Percentiles rank a stretch among this genome's conserved stretches.
Conservation (phyloP, 37 sponge, comb jelly and placozoan genomes). For the Bolinopsis microptera region DNA sequence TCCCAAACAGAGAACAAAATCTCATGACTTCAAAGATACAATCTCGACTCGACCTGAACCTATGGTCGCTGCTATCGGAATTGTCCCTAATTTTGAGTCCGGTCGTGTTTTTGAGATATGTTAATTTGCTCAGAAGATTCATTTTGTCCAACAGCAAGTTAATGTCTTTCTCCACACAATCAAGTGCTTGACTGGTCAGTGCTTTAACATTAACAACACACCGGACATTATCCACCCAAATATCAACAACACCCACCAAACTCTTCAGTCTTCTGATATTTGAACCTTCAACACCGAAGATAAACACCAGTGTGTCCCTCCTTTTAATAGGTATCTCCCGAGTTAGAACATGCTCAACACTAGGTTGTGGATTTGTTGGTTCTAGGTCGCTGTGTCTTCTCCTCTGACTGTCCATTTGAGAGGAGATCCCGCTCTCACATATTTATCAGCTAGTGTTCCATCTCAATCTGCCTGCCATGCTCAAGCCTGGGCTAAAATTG, state of each 20-base stretch:
- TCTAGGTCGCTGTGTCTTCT: too few species aligned
- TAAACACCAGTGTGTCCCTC: neutral
- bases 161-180: neutral
- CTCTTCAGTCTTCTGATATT: neutral
- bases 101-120: neutral
- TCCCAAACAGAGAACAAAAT: neutral
- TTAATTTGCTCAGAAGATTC: neutral
- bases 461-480: too few species aligned
- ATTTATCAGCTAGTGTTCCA: too few species aligned
- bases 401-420: too few species aligned
- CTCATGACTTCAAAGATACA: neutral
- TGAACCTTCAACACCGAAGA: neutral
- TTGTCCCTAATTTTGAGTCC: neutral
- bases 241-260: neutral
- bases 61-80: neutral
- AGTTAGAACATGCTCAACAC: neutral
- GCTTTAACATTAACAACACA: neutral
- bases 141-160: neutral
- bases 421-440: too few species aligned
- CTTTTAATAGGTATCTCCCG: neutral
- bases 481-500: too few species aligned
- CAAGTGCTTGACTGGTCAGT: neutral
- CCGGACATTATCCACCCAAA: neutral
- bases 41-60: neutral
- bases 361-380: too few species aligned